Conservation (phyloP, 2,888 invertebrate genomes). For the Agrotis segetum region DNA sequence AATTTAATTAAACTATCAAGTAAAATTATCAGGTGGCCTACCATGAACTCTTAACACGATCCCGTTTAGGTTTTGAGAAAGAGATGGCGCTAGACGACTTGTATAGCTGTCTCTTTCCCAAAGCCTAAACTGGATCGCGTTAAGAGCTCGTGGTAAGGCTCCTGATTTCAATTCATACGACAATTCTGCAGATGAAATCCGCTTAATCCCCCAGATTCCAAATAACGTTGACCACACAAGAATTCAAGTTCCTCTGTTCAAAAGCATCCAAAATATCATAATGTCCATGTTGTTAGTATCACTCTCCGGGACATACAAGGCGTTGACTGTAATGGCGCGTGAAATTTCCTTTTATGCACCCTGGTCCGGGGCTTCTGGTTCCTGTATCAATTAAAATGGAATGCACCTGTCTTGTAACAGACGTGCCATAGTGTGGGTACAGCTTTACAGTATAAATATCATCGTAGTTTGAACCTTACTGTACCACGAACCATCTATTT, state of each 20-base stretch:
- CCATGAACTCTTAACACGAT: no score
- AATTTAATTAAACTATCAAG: no score
- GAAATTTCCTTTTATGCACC: conserved; percentile 64
- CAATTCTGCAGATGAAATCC: conserved; percentile 23
- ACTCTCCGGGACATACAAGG: conserved; percentile 28
- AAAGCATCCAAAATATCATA: conserved; percentile 22
- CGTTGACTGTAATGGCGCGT: conserved; percentile 40
- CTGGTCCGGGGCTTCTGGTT: conserved; percentile 52
- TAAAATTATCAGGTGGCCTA: no score
- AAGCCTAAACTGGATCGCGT: no score
- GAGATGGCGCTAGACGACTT: no score
- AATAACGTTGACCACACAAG: neutral
- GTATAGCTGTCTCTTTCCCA: no score
- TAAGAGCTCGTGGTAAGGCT: no score
- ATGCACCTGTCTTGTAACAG: conserved; percentile 45
- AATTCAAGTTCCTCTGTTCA: neutral
- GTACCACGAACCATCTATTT: no score
- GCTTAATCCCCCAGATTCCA: conserved; percentile 1
- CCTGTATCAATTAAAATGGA: conserved; percentile 58
- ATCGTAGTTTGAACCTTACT: neutral
- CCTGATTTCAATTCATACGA: no score
- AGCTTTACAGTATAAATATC: neutral
- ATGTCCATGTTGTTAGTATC: conserved; percentile 39
- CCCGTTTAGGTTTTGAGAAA: no score
- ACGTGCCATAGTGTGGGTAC: neutral